phyloP scores from a whole-genome alignment of 2,888 invertebrate species.

The Boloria selene region DNA sequence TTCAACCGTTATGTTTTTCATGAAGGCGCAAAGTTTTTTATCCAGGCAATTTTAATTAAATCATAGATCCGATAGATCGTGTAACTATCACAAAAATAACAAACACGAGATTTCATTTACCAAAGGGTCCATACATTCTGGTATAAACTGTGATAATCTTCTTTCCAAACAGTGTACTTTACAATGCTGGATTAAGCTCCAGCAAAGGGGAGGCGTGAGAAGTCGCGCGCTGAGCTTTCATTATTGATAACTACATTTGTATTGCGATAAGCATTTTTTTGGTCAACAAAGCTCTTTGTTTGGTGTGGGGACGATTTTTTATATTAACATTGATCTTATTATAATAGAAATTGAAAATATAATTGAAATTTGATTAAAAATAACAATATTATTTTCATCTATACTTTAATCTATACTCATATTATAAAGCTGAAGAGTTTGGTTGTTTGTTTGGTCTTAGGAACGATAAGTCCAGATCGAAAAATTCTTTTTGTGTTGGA shows the following conservation, averaged over 20 bases:
- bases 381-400: too few relatives aligned
- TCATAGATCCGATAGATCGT: neutral
- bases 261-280: conserved; percentile 31
- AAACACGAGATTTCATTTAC: conserved; percentile 11
- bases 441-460: too few relatives aligned
- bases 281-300: conserved; percentile 4
- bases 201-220: conserved; percentile 32
- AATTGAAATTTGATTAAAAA: conserved; percentile 8
- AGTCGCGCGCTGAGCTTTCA: conserved; percentile 31
- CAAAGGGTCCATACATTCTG: conserved; percentile 6
- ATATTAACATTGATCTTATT: conserved; percentile 1
- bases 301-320: conserved; percentile 11
- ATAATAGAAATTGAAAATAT: conserved; percentile 6
- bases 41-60: conserved; percentile 3
- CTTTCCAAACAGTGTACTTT: conserved; percentile 32
- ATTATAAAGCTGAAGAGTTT: too few relatives aligned
- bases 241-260: conserved; percentile 41
- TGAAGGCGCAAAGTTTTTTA: too few relatives aligned
- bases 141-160: conserved; percentile 27
- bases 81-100: conserved; percentile 12
- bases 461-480: too few relatives aligned
- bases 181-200: conserved; percentile 33
- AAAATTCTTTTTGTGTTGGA: too few relatives aligned
- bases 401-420: too few relatives aligned
- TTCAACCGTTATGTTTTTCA: too few relatives aligned